Evolutionary conservation across 64 coral and sea anemone species (phyloP).

Genomic region (Stylophora pistillata): DNA sequence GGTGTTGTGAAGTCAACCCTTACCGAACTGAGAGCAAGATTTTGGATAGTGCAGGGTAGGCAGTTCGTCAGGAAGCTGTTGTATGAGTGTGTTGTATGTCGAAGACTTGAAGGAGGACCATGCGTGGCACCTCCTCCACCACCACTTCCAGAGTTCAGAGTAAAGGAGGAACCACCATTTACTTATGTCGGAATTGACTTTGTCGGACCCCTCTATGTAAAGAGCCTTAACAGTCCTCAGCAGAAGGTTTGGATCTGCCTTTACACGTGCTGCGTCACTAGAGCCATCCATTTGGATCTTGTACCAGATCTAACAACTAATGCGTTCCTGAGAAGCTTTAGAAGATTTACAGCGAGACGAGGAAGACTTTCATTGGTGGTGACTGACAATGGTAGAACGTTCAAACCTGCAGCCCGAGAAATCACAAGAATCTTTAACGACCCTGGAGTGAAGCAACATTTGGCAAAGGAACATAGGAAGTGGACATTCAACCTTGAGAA

Average conservation of each 20-base stretch:
- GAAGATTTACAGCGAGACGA: conserved; percentile 13
- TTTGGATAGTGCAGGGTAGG: no score
- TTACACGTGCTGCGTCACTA: no score
- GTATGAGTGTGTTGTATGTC: no score
- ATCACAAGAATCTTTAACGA: no score
- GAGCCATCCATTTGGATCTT: conserved; percentile 54
- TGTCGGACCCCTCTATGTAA: conserved; percentile 53
- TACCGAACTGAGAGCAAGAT: conserved; percentile 10
- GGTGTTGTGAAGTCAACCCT: conserved; percentile 44
- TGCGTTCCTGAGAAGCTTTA: conserved; percentile 38
- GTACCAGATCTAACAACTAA: conserved; percentile 4
- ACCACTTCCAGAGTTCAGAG: no score
- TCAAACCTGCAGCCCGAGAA: conserved; percentile 13
- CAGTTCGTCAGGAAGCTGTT: no score
- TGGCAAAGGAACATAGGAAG: neutral
- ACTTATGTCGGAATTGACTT: no score
- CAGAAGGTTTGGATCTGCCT: conserved; percentile 43
- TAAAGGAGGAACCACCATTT: no score
- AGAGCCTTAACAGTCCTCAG: conserved; percentile 19
- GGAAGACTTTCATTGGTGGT: conserved; percentile 14
- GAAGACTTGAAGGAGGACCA: no score
- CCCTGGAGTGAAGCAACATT: no score
- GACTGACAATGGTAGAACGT: no score
- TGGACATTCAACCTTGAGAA: conserved; percentile 4
- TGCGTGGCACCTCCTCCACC: no score